Base-by-base conservation (phyloP, 1,140 invertebrate species). In the Cardiocondyla obscurior region DNA sequence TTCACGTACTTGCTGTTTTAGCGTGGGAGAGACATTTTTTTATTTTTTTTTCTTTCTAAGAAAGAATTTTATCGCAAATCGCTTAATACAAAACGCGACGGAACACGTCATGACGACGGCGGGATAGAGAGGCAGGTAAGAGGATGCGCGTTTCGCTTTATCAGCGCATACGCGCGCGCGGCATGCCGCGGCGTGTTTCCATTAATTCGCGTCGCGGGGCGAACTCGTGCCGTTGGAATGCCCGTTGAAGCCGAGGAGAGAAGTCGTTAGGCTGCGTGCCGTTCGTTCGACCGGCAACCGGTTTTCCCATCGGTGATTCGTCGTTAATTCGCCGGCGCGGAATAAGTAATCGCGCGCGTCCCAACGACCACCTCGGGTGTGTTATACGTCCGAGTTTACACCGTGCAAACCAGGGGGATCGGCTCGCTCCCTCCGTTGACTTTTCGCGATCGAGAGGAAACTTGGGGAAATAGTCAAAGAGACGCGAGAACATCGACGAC, bases 181-280 rank as follows among this genome's bases (percentile, higher is more conserved):
- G 81, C 88, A 82, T 85, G 88, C 90, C 90, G 88, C 90, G 89
- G 89, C 90, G 89, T 93, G 92, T 93, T 93, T 93, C 91, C 91
- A 93, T 93, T 93, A 93, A 93, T 93, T 92, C 89, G 91, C 90
- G 92, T 93, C 92, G 91, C 88, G 90, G 87, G 88, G 84, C 87
- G 85, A 92, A 90, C 90, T 90, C 92, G 92, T 89, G 84, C 89
- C 87, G 87, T 84, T 91, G 92, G 91, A 93, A 93, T 93, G 88
- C 91, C 88, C 88, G 91, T 90, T 90, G 85, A 89, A 89, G 87
- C 81, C 86, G 87, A 83, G 84, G 87, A 89, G 87, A 88, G 91
- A 89, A 92, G 89, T 93, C 91, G 91, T 92, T 92, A 93, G 82
- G 89, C 89, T 88, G 88, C 90, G 90, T 90, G 89, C 89, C 89